A percentile compares a stretch with the other conserved stretches of the same genome.
These are phyloP conservation scores for Agapetus fuscipes DNA, from an alignment of 2,888 invertebrate genomes.

Conservation along the genomic window DNA sequence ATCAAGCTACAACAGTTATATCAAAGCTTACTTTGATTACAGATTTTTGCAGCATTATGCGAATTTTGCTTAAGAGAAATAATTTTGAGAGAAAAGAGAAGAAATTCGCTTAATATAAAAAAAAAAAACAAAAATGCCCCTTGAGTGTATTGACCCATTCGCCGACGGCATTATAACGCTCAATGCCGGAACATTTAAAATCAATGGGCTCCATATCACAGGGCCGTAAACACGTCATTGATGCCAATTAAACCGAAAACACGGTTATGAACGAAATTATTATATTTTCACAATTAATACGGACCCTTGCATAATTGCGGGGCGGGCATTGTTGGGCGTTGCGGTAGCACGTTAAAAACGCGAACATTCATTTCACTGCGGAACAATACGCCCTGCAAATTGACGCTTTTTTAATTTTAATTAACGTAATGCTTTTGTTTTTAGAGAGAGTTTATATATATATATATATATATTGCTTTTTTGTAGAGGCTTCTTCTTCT, in stretches of 20 bases:
- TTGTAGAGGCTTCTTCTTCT: no score
- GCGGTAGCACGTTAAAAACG: not conserved
- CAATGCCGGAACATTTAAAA: constrained; percentile 19
- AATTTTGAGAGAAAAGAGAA: no score
- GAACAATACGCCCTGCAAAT: no score
- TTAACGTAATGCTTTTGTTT: not conserved
- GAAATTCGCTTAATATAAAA: no score
- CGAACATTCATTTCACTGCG: not conserved
- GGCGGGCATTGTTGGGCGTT: not conserved
- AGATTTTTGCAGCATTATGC: no score
- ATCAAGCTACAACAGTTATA: no score
- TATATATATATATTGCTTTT: not conserved
- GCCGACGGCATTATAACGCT: no score
- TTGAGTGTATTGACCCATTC: no score
- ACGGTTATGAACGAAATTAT: constrained; percentile 13
- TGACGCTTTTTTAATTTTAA: not conserved
- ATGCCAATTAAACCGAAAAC: constrained; percentile 21
- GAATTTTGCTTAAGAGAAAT: no score
- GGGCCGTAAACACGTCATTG: constrained; percentile 20
- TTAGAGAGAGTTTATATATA: not conserved
- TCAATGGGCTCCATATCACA: constrained; percentile 18
- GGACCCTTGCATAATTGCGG: not conserved
- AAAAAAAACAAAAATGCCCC: no score
- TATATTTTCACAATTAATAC: constrained; percentile 7
- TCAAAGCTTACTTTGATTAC: no score